Percentiles rank a stretch among this genome's conserved stretches.
Conservation (phyloP, 2,797 vertebrate genomes). For the Peromyscus eremicus region DNA sequence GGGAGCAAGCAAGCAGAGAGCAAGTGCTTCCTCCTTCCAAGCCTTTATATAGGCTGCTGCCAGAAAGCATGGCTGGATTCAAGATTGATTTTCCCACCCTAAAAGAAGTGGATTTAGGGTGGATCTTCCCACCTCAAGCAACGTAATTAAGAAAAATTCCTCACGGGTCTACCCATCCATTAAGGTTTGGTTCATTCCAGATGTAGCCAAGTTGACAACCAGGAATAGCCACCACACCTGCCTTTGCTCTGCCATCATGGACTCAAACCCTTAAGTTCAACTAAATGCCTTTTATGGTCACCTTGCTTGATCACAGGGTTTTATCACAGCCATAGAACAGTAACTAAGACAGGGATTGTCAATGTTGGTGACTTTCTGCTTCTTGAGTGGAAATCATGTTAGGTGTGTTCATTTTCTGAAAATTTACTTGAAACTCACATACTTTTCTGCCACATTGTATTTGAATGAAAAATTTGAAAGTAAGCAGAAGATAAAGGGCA, state of each 20-base stretch:
- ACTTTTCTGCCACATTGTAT: too few relatives aligned
- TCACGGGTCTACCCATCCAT: not conserved
- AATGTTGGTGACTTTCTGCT: too few relatives aligned
- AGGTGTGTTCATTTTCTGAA: too few relatives aligned
- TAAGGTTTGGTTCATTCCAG: not conserved
- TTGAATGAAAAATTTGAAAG: too few relatives aligned
- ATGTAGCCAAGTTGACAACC: not conserved
- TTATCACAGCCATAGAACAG: too few relatives aligned
- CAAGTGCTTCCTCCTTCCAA: not conserved
- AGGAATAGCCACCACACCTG: fast-evolving
- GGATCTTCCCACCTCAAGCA: not conserved
- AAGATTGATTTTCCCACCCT: not conserved
- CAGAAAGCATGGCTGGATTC: not conserved
- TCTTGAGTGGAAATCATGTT: too few relatives aligned
- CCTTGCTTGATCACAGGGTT: too few relatives aligned
- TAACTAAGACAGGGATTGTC: too few relatives aligned
- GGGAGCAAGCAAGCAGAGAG: not conserved
- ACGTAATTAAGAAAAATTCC: not conserved
- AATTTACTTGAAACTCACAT: too few relatives aligned
- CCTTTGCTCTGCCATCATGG: not conserved
- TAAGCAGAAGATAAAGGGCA: too few relatives aligned
- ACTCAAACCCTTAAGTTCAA: too few relatives aligned
- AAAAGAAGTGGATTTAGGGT: not conserved
- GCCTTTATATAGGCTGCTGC: not conserved
- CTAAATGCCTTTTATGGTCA: too few relatives aligned